Conservation (phyloP, 2,113 vertebrate genomes). For the Salvator merianae region DNA sequence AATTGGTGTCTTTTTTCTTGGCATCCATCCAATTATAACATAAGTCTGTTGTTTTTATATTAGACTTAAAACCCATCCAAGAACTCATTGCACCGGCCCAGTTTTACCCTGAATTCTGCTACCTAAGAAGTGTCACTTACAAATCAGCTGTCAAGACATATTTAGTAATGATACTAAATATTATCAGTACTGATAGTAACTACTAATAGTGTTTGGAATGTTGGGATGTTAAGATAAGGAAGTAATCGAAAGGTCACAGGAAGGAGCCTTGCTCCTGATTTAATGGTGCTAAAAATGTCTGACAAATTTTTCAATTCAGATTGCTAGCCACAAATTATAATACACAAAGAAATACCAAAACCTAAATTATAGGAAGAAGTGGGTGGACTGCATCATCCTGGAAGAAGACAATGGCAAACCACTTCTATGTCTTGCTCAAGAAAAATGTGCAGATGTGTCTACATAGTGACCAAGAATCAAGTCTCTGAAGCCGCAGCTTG, state of each 20-base stretch:
- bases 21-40: neutral
- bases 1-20: neutral
- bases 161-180: too few relatives aligned
- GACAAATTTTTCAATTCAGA: neutral
- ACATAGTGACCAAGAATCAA: too few relatives aligned
- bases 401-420: neutral
- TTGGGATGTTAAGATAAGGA: neutral
- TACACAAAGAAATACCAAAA: neutral
- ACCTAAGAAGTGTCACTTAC: neutral
- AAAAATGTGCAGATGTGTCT: neutral
- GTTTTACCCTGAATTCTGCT: neutral
- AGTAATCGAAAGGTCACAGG: neutral
- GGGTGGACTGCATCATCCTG: neutral
- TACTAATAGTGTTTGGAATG: neutral
- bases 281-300: neutral
- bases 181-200: too few relatives aligned
- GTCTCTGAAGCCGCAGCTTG: neutral
- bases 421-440: neutral
- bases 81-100: neutral
- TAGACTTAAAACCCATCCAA: neutral
- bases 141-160: neutral
- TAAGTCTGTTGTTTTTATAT: neutral
- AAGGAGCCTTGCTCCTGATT: neutral
- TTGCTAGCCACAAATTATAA: neutral
- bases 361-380: neutral